A percentile compares a stretch with the other conserved stretches of the same genome.
Conservation (phyloP, 2,113 vertebrate species). For the Syngnathus scovelli region DNA sequence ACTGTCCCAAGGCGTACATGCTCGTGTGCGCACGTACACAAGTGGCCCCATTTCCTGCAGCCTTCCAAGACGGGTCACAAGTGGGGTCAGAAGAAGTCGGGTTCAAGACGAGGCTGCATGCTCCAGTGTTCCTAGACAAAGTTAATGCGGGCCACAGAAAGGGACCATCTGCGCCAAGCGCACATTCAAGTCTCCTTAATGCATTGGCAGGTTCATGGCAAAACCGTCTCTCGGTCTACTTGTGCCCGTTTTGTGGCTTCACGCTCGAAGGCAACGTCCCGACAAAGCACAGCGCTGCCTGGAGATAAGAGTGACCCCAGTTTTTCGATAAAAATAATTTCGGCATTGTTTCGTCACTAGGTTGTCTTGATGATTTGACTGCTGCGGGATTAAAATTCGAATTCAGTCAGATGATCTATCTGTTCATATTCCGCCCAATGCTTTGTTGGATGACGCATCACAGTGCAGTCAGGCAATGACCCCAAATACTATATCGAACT, state of each 20-base stretch:
- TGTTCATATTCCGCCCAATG: too few species aligned
- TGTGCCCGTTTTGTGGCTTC: not conserved
- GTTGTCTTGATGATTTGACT: too few species aligned
- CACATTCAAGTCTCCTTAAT: constrained; percentile 29
- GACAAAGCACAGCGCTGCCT: too few species aligned
- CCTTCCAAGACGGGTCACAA: constrained; percentile 47
- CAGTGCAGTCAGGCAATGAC: too few species aligned
- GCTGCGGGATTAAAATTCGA: too few species aligned
- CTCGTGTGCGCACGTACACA: constrained; percentile 34
- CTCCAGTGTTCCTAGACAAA: constrained; percentile 63
- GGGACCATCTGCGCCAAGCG: constrained; percentile 52
- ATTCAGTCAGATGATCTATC: too few species aligned
- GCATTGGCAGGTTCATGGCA: constrained; percentile 59
- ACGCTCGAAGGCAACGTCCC: not conserved
- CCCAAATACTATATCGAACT: not conserved
- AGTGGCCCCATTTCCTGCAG: constrained; percentile 50
- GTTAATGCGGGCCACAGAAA: constrained; percentile 33
- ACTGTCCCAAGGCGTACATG: constrained; percentile 55
- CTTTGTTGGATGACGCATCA: too few species aligned
- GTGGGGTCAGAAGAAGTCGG: constrained; percentile 47
- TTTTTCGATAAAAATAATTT: too few species aligned
- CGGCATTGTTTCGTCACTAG: too few species aligned
- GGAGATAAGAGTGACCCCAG: too few species aligned
- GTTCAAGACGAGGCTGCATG: constrained; percentile 50
- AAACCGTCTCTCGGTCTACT: constrained; percentile 56